Evolutionary conservation across 1,140 invertebrate genomes (phyloP).

Genomic region (Sinella curviseta): DNA sequence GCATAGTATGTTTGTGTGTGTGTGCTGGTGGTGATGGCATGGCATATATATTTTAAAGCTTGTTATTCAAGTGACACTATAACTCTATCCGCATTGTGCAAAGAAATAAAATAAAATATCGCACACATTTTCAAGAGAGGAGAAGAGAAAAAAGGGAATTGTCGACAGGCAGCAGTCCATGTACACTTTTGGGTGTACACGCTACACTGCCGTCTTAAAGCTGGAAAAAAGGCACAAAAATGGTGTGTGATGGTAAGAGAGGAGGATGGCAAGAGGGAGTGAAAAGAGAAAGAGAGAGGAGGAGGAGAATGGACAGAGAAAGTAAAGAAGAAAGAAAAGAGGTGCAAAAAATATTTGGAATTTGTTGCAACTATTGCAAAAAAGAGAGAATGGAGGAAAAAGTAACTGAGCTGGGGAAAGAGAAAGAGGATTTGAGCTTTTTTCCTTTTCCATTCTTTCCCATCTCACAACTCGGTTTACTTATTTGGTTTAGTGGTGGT

Average conservation of each 20-base stretch:
- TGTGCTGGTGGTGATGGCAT: too few relatives aligned
- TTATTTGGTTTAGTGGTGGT: too few relatives aligned
- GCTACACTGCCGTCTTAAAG: too few relatives aligned
- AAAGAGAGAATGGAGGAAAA: not conserved
- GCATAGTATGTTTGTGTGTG: too few relatives aligned
- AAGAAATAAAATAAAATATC: too few relatives aligned
- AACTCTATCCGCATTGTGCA: too few relatives aligned
- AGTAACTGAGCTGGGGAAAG: not conserved
- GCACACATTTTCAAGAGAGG: too few relatives aligned
- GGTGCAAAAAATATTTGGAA: not conserved
- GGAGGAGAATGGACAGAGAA: not conserved
- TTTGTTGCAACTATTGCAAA: not conserved
- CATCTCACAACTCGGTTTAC: not conserved
- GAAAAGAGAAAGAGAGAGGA: not conserved
- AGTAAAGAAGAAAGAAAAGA: not conserved
- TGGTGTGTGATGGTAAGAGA: not conserved
- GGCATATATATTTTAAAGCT: too few relatives aligned
- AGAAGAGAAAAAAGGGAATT: too few relatives aligned
- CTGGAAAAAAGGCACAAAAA: not conserved
- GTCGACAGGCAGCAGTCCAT: too few relatives aligned
- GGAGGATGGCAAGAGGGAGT: not conserved
- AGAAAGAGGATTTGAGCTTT: not conserved
- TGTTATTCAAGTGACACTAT: too few relatives aligned
- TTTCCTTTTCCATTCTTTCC: not conserved
- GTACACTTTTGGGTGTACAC: too few relatives aligned